Base-by-base conservation (phyloP, 1,140 invertebrate genomes). In the Globodera ellingtonae region DNA sequence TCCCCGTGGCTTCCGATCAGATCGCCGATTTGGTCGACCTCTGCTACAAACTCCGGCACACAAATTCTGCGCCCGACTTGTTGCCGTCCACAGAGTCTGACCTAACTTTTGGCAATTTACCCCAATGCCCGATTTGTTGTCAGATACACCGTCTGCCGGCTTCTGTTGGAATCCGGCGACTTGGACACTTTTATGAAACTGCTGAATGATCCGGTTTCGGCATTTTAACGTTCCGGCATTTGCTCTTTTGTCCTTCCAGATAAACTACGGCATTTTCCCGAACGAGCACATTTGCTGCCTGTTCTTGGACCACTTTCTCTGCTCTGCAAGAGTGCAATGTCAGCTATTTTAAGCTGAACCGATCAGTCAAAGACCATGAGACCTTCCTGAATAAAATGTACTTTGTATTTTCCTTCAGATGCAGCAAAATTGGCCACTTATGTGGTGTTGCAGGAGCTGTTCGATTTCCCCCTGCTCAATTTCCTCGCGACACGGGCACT, bases 361-460 rank as follows among this genome's bases (percentile, higher is more conserved):
- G 35, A 18, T 2, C 10, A 35, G 4, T 8, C 79, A n/a, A 9
- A 21, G 80, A 35, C 35, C n/a, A 35, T 0, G 35, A 35, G 35
- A 35, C 35, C 35, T 35, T 35, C 35, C 35, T 35, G 35, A 35
- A 3, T 3, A 35, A 35, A 35, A 35, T 35, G 1, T 35, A 35
- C 56, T 15, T 21, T 59, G 47, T 48, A 59, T 18, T 77, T 21
- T 80, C 62, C 75, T 80, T 79, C 75, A 85, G 92, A 92, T 81
- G 95, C 95, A 10, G 93, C 94, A 0, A 93, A 92, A 89, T 90
- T 95, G 24, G 94, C 94, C 9, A 91, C 91, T 82, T 90, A 94
- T 74, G 90, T 95, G 73, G 95, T 96, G 93, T 89, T 96, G 47
- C 95, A 98, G 90, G 96, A 98, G 91, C 94, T 96, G 85, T 92